Conservation (phyloP, 2,113 vertebrate species). For the Dicaeum eximium region DNA sequence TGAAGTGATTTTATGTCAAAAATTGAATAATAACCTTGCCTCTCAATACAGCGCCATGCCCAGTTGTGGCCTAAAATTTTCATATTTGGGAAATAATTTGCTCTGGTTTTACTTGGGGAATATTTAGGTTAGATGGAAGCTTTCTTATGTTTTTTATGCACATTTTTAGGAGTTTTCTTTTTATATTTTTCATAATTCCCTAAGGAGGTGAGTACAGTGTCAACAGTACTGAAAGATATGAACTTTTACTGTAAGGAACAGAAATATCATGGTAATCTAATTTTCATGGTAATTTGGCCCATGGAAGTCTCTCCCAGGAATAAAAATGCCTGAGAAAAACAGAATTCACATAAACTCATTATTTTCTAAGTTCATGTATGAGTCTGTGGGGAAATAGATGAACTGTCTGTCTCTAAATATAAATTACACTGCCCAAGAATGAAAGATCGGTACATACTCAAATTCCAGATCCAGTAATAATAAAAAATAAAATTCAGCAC, state of each 20-base stretch:
- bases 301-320: conserved; percentile 31
- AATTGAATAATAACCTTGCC: background rate
- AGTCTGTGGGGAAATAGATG: background rate
- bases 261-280: conserved; percentile 14
- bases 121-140: background rate
- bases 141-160: background rate
- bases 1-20: background rate
- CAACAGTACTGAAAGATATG: conserved; percentile 25
- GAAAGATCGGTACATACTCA: background rate
- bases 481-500: background rate
- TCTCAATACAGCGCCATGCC: background rate
- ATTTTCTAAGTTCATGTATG: conserved; percentile 16
- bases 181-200: conserved; percentile 29
- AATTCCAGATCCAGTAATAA: conserved; percentile 37
- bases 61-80: background rate
- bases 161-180: background rate
- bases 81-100: background rate
- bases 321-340: conserved; percentile 59
- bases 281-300: conserved; percentile 47
- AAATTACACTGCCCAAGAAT: conserved; percentile 11
- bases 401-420: conserved; percentile 19
- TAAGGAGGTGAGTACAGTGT: background rate
- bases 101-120: background rate
- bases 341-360: conserved; percentile 31
- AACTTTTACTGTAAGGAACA: conserved; percentile 10